These are phyloP conservation scores for Linepithema humile DNA, from an alignment of 1,140 invertebrate species.

Conservation along the genomic window DNA sequence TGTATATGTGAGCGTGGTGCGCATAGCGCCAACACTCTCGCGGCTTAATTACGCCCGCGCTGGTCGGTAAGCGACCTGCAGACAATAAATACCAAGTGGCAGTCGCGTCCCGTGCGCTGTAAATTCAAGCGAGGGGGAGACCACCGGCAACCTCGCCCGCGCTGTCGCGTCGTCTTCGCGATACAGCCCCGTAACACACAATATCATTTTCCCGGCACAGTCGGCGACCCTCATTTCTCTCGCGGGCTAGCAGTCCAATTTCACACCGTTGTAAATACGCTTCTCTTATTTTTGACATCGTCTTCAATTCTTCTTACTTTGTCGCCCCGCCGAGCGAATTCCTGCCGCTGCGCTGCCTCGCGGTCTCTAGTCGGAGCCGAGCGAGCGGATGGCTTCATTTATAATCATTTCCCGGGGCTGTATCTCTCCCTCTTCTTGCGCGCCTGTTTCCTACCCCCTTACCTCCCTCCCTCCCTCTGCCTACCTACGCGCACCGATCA, in stretches of 20 bases:
- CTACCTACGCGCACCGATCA: background rate
- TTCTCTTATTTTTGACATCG: conserved; percentile 79
- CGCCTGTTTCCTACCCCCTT: background rate
- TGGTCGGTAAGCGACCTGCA: conserved; percentile 43
- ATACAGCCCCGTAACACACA: conserved; percentile 70
- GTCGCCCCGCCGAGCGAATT: conserved; percentile 69
- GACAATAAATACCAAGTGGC: conserved; percentile 71
- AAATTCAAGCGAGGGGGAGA: conserved; percentile 56
- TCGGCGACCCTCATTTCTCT: conserved; percentile 79
- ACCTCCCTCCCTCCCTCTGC: background rate
- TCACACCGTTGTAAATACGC: conserved; percentile 83
- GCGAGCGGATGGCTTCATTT: conserved; percentile 80
- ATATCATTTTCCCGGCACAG: conserved; percentile 79
- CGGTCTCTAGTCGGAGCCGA: conserved; percentile 54
- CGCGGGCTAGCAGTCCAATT: conserved; percentile 81
- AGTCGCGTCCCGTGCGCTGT: conserved; percentile 50
- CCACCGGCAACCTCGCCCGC: conserved; percentile 1
- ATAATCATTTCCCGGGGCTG: conserved; percentile 81
- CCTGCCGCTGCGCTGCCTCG: conserved; percentile 57
- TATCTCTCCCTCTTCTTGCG: conserved; percentile 70
- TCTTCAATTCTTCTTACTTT: conserved; percentile 80
- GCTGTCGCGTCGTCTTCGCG: conserved; percentile 64
- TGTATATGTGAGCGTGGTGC: background rate
- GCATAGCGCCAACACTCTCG: conserved; percentile 25
- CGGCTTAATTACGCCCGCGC: conserved; percentile 51